Conservation (phyloP, 1,140 invertebrate species). For the Dreissena polymorpha region DNA sequence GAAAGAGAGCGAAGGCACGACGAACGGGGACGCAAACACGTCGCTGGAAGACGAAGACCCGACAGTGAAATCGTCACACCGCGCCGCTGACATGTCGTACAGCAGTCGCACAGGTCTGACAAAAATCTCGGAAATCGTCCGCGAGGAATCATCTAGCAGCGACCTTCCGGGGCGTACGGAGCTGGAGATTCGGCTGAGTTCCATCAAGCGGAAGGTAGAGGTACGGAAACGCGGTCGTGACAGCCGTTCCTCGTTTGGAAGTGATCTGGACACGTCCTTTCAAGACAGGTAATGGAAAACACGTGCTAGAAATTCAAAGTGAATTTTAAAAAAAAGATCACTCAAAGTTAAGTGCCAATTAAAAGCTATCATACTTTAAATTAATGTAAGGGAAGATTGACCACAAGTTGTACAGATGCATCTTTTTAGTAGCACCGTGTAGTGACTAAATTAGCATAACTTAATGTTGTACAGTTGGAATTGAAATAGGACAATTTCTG, state of each 20-base stretch:
- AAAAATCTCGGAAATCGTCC: constrained; percentile 35
- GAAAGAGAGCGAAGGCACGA: background rate
- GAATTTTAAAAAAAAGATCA: too few species aligned
- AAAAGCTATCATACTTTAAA: too few species aligned
- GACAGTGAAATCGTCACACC: constrained; percentile 10
- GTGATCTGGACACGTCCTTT: constrained; percentile 44
- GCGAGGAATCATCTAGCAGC: constrained; percentile 41
- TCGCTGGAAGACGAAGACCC: constrained; percentile 29
- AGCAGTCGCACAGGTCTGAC: constrained; percentile 9
- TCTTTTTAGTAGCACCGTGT: too few species aligned
- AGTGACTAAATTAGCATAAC: too few species aligned
- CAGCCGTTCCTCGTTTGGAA: constrained; percentile 42
- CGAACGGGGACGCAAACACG: background rate
- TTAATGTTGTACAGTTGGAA: too few species aligned
- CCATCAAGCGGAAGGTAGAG: constrained; percentile 49
- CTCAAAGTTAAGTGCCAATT: too few species aligned
- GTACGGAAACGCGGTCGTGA: constrained; percentile 47
- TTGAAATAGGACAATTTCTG: too few species aligned
- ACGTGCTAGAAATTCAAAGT: too few species aligned
- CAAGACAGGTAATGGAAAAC: constrained; percentile 13
- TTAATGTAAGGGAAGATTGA: too few species aligned
- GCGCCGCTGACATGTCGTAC: background rate
- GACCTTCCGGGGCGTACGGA: constrained; percentile 23
- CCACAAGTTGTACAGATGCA: too few species aligned
- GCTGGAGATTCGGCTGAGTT: constrained; percentile 39